phyloP scores from a whole-genome alignment of 1,140 invertebrate species.

The Meloidogyne chitwoodi region DNA sequence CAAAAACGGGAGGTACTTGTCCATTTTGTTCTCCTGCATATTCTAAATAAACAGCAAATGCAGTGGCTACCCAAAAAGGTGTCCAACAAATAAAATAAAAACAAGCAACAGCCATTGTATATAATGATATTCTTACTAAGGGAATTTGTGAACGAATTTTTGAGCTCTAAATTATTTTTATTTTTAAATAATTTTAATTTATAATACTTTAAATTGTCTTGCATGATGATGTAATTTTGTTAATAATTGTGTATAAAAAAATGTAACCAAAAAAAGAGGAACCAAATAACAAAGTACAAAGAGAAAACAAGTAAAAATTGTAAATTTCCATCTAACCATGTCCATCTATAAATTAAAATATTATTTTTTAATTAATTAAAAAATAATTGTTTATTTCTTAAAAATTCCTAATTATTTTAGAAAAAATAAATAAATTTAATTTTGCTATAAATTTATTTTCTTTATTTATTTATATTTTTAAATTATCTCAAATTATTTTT shows the following conservation, averaged over 20 bases:
- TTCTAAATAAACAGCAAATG: conserved; percentile 54
- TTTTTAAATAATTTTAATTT: neutral
- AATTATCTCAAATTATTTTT: too few species aligned
- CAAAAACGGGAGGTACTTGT: conserved; percentile 55
- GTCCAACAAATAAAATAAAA: conserved; percentile 60
- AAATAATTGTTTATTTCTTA: too few species aligned
- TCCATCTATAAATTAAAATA: conserved; percentile 10
- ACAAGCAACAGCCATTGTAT: conserved; percentile 58
- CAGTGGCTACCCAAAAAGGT: conserved; percentile 52
- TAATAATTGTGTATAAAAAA: conserved; percentile 53
- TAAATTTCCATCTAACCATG: conserved; percentile 41
- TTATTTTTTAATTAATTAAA: neutral
- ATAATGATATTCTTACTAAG: conserved; percentile 55
- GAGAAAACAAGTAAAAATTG: conserved; percentile 56
- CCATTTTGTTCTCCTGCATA: conserved; percentile 51
- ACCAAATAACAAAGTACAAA: conserved; percentile 57
- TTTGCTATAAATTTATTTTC: too few species aligned
- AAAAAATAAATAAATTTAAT: neutral
- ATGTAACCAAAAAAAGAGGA: conserved; percentile 53
- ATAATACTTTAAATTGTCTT: conserved; percentile 51
- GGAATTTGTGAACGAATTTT: conserved; percentile 47
- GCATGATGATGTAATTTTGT: conserved; percentile 52
- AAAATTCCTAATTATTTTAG: neutral
- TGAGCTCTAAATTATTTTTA: conserved; percentile 2
- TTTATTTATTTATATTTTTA: too few species aligned